Base-by-base conservation (phyloP, 2,113 vertebrate genomes). In the Percopsis transmontana region DNA sequence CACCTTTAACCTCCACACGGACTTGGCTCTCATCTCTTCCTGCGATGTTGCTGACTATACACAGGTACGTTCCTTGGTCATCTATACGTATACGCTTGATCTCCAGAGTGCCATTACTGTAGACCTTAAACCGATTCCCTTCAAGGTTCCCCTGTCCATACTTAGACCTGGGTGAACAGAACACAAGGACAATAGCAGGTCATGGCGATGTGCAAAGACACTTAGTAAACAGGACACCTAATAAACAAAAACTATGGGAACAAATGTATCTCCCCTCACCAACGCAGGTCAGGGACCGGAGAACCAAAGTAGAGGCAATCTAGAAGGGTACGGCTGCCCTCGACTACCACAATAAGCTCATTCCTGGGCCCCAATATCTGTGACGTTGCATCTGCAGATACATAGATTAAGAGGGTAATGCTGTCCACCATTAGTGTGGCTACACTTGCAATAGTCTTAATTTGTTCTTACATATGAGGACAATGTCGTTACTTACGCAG, bases 1-100 rank as follows among this genome's bases (percentile, higher is more conserved):
- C 19, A 98, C 97, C 97, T 97, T 99, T 99, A 87, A 99, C 95
- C 78, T 99, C 96, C 72, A 99, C 85, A 54, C 93, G 91, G 62
- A 96, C 93, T 70, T 95, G 94, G 68, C 91, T 95, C 81, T 99
- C 95, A 0, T 93, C 95, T 70, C 95, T 94, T 13, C 97, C 97
- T 72, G 98, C 91, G 54, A 96, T 89, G 77, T 97, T 99, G 85
- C 94, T 98, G 64, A 96, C 95, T 0, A 96, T 87, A 0, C 97
- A 99, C 11, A 95, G 84, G 58, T 99, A 99, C 41, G 93, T 94
- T 14, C 97, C 97, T 75, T 98, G 94, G 83, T 99, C 97, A 45
- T 96, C 94, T 5, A 94, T 88, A 41, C 83, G 91, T 42, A 93
- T 93, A 68, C 88, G 92, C 60, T 81, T 90, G 58, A 99, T 96